Percentiles rank a stretch among this genome's conserved stretches.
These are phyloP conservation scores for Halichoerus grypus DNA, from an alignment of 2,113 vertebrate genomes.

Conservation along the genomic window DNA sequence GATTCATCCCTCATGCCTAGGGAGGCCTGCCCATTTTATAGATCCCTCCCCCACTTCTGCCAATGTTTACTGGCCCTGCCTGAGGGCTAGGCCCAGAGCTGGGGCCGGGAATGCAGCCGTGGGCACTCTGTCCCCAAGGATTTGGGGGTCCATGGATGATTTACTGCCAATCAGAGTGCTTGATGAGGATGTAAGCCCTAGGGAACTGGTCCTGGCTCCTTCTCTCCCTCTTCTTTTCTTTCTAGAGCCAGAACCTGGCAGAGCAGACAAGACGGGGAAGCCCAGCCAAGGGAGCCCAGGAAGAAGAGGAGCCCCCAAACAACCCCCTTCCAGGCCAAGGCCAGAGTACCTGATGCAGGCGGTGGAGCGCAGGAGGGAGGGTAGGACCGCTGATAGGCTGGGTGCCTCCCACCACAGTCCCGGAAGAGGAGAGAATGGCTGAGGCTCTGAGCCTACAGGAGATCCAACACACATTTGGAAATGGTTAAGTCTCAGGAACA, in stretches of 20 bases:
- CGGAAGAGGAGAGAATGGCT: background rate
- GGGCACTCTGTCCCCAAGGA: background rate
- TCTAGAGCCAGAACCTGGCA: background rate
- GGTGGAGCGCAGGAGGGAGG: fast-evolving
- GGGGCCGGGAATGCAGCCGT: background rate
- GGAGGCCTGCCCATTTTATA: background rate
- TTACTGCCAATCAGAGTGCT: background rate
- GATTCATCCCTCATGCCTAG: background rate
- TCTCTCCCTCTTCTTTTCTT: background rate
- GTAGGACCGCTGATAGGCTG: background rate
- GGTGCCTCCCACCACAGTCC: background rate
- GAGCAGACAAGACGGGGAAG: background rate
- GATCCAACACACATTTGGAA: background rate
- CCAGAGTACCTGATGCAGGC: background rate
- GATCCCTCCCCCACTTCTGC: background rate
- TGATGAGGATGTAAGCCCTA: background rate
- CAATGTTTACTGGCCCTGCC: background rate
- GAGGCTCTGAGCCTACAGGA: background rate
- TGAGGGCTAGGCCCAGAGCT: background rate
- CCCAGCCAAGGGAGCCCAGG: background rate
- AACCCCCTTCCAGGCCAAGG: background rate
- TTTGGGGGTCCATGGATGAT: background rate
- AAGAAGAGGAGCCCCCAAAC: background rate
- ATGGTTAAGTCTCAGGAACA: background rate
- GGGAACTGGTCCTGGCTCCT: background rate